These are phyloP conservation scores for Picus viridis DNA, from an alignment of 2,797 vertebrate species.

Conservation along the genomic window DNA sequence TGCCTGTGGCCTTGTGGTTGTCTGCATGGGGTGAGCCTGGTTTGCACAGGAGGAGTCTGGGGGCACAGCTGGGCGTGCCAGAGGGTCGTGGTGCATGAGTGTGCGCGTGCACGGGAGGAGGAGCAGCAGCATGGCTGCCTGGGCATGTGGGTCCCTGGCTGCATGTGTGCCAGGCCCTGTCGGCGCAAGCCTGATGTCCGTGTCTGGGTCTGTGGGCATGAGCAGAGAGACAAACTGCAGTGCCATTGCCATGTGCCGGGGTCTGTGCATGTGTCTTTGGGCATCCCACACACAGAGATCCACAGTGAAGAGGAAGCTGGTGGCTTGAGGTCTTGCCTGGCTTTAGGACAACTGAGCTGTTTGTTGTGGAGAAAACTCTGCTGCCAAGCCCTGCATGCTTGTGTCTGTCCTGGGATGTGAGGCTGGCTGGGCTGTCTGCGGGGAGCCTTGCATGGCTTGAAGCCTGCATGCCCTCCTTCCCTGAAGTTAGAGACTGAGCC, in stretches of 20 bases:
- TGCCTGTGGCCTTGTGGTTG: background rate
- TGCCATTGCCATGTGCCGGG: background rate
- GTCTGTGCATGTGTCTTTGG: background rate
- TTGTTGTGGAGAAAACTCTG: background rate
- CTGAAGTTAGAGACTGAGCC: slow-evolving; percentile 20
- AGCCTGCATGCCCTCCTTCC: slow-evolving; percentile 42
- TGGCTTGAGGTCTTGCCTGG: background rate
- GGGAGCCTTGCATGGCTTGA: slow-evolving; percentile 25
- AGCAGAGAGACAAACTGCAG: background rate
- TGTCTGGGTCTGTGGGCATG: background rate
- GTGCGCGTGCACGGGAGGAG: background rate
- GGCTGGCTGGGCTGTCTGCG: slow-evolving; percentile 14
- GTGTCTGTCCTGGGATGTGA: background rate
- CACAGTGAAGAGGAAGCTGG: background rate
- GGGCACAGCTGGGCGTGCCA: background rate
- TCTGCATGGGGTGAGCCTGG: background rate
- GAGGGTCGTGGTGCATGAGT: background rate
- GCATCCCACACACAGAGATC: background rate
- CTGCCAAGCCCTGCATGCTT: background rate
- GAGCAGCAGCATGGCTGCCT: background rate
- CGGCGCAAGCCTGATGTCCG: background rate
- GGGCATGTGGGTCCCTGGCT: background rate
- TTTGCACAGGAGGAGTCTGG: background rate
- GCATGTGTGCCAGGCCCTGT: background rate
- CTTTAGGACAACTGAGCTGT: background rate